Evolutionary conservation across 2,888 invertebrate genomes (phyloP), one percentile per base, ranked within the genome.

Genomic region (Torymus auratus): DNA sequence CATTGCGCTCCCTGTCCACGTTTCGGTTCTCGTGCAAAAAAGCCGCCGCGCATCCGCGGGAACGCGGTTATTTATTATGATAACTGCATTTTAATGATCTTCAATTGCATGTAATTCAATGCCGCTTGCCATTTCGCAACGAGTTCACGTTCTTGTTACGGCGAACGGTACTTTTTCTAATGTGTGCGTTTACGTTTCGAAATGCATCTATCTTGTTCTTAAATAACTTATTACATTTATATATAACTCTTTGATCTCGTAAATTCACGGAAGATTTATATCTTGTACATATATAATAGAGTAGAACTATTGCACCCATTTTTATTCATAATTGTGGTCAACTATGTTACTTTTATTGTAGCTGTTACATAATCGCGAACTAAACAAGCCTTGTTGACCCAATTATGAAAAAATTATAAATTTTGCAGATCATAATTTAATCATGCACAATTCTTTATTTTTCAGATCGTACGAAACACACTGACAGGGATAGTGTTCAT

Each of bases 391-490:
- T 28, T 7, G 28, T 28, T 28, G 28, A 28, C 28, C 28, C 28
- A 28, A 28, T 5, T 28, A 28, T 28, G 7, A 41, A 1, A 10
- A 67, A 67, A 12, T 15, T 7, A 28, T 50, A 15, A 28, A 10
- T 23, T 62, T 41, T 41, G 7, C 7, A 41, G 41, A 5, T 41
- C 7, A 7, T 41, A 10, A 41, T 7, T 41, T 41, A 41, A 41
- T 41, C 41, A 41, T 10, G 7, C 7, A 7, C 7, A 41, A 41
- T 41, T 17, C 64, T 55, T 69, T 74, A 23, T 84, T 67, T 77
- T 84, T 65, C 83, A 91, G 91, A 87, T 87, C 76, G 86, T 86
- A 83, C 87, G 86, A 83, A 86, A 86, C 84, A 83, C 83, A 68
- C 62, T 85, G 73, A 80, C 85, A 72, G 82, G 87, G 76, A 81